These are phyloP conservation scores for Drosophila chauvacae DNA, from an alignment of 1,140 invertebrate species.

Conservation along the genomic window DNA sequence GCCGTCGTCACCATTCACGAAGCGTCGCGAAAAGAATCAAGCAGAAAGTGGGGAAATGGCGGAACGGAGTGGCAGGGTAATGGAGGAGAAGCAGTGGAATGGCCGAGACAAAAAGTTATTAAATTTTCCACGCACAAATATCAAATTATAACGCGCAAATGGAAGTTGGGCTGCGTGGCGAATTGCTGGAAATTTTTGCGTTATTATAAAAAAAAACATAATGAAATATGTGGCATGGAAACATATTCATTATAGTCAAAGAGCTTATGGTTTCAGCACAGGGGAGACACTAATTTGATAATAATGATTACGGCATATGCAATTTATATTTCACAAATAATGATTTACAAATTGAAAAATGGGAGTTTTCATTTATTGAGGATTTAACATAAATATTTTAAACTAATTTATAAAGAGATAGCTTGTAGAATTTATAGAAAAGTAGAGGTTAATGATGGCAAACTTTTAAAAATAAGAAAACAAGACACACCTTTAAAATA, in stretches of 20 bases:
- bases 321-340: background rate
- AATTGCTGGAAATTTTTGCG: conserved; percentile 21
- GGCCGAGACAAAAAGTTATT: conserved; percentile 31
- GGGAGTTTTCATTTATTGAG: background rate
- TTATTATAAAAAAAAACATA: conserved; percentile 20
- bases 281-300: conserved; percentile 11
- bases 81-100: conserved; percentile 2
- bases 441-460: no score
- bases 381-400: no score
- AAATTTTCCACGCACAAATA: conserved; percentile 50
- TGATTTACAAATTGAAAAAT: background rate
- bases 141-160: conserved; percentile 38
- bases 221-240: conserved; percentile 8
- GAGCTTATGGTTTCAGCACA: background rate
- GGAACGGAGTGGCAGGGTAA: background rate
- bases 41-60: conserved; percentile 26
- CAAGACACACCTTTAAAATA: no score
- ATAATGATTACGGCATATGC: background rate
- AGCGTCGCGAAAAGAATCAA: conserved; percentile 19
- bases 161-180: conserved; percentile 29
- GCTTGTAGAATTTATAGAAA: background rate
- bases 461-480: no score
- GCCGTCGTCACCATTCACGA: conserved; percentile 10
- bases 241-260: conserved; percentile 2
- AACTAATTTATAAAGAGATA: no score